Conservation (phyloP, 2,113 vertebrate species). For the Apeltes quadracus region DNA sequence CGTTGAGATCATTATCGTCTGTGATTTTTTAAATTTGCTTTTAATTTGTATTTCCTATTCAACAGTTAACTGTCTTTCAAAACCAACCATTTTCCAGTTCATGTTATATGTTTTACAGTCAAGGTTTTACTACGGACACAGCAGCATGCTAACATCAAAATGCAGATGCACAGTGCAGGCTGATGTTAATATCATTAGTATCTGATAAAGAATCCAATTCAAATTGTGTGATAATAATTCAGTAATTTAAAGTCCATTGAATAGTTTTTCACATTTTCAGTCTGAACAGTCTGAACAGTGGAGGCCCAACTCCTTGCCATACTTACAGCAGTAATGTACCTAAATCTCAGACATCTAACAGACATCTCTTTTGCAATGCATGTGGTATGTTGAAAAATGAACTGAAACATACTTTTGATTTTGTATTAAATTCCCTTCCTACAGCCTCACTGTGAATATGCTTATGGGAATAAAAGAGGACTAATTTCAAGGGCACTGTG, state of each 20-base stretch:
- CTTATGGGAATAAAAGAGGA: not conserved
- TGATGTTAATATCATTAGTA: not conserved
- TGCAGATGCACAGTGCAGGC: not conserved
- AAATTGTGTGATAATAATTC: not conserved
- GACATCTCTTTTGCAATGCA: not conserved
- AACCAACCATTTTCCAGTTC: not conserved
- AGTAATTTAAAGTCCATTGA: not conserved
- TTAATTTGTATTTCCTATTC: not conserved
- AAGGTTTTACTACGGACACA: no score
- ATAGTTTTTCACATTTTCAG: not conserved
- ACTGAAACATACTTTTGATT: not conserved
- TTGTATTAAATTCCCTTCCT: not conserved
- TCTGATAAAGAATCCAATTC: not conserved
- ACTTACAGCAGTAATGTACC: not conserved
- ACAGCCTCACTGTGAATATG: not conserved
- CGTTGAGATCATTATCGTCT: not conserved
- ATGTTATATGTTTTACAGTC: no score
- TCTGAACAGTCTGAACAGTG: slow-evolving; percentile 8
- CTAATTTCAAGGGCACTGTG: slow-evolving; percentile 31
- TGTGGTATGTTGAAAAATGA: not conserved
- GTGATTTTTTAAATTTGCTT: not conserved
- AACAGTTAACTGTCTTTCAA: not conserved
- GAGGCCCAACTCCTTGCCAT: not conserved
- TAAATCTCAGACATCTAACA: not conserved
- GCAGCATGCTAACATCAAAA: not conserved